phyloP scores from a whole-genome alignment of 2,888 invertebrate genomes.

The Lucinisca nassula region DNA sequence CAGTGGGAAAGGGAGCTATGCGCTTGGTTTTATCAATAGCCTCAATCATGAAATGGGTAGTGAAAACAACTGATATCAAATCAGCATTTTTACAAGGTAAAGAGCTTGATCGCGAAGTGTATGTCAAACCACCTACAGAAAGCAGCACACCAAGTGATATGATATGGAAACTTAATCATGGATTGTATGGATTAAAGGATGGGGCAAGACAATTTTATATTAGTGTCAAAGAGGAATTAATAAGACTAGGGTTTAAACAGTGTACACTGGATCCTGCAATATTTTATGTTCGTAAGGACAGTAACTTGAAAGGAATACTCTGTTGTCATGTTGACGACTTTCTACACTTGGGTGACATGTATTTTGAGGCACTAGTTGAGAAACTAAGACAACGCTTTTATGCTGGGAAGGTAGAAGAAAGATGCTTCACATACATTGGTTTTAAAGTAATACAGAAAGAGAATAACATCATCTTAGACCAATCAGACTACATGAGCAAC shows the following conservation, averaged over 20 bases:
- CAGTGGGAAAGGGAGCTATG: conserved; percentile 52
- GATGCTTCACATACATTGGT: too few relatives aligned
- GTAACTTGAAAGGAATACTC: too few relatives aligned
- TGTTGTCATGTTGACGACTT: conserved; percentile 60
- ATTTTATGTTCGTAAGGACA: too few relatives aligned
- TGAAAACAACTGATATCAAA: conserved; percentile 68
- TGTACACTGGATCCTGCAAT: conserved; percentile 67
- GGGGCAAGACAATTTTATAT: conserved; percentile 68
- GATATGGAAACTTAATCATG: conserved; percentile 67
- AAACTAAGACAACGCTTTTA: too few relatives aligned
- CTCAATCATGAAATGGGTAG: conserved; percentile 53
- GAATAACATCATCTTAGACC: background rate
- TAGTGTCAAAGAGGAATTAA: too few relatives aligned
- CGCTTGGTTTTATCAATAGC: conserved; percentile 53
- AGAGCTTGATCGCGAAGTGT: too few relatives aligned
- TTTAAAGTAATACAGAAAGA: background rate
- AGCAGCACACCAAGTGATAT: conserved; percentile 14
- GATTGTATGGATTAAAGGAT: conserved; percentile 69
- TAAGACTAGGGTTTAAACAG: conserved; percentile 54
- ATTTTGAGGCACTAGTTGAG: conserved; percentile 10
- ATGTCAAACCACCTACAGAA: conserved; percentile 59
- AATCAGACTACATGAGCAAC: background rate
- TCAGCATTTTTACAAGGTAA: conserved; percentile 70
- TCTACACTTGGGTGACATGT: conserved; percentile 11
- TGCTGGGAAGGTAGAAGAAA: conserved; percentile 35